These are phyloP conservation scores for Mamestra brassicae DNA, from an alignment of 2,888 invertebrate genomes.

Conservation along the genomic window DNA sequence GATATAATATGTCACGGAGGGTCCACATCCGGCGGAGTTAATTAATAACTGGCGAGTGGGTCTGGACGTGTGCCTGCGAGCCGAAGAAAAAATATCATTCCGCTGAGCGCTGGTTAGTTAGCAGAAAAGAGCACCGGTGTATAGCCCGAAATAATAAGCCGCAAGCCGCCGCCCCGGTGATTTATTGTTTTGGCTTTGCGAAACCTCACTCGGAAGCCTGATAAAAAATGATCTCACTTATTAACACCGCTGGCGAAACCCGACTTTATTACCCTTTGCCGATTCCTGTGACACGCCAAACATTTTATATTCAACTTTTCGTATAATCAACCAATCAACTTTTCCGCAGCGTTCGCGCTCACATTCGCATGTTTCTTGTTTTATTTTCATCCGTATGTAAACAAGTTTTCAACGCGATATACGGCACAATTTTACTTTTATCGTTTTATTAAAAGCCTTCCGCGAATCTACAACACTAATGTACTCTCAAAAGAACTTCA, in stretches of 20 bases:
- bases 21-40: conserved; percentile 78
- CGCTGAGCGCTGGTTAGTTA: conserved; percentile 83
- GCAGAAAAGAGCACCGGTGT: conserved; percentile 81
- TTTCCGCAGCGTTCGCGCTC: conserved; percentile 47
- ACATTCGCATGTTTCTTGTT: conserved; percentile 43
- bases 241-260: conserved; percentile 84
- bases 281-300: conserved; percentile 73
- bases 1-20: conserved; percentile 76
- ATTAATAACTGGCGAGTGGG: conserved; percentile 84
- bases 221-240: conserved; percentile 90
- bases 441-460: conserved; percentile 40
- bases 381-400: conserved; percentile 46
- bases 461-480: conserved; percentile 27
- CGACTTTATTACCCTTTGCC: conserved; percentile 83
- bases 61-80: conserved; percentile 70
- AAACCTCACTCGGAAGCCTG: conserved; percentile 86
- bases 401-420: conserved; percentile 41
- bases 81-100: conserved; percentile 82
- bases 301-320: conserved; percentile 71
- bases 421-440: conserved; percentile 25
- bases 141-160: conserved; percentile 88
- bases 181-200: conserved; percentile 89
- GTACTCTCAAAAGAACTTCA: conserved; percentile 50
- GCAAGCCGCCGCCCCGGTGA: conserved; percentile 82
- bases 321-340: conserved; percentile 69